Base-by-base conservation (phyloP, 2,113 vertebrate genomes). In the Redunca redunca region DNA sequence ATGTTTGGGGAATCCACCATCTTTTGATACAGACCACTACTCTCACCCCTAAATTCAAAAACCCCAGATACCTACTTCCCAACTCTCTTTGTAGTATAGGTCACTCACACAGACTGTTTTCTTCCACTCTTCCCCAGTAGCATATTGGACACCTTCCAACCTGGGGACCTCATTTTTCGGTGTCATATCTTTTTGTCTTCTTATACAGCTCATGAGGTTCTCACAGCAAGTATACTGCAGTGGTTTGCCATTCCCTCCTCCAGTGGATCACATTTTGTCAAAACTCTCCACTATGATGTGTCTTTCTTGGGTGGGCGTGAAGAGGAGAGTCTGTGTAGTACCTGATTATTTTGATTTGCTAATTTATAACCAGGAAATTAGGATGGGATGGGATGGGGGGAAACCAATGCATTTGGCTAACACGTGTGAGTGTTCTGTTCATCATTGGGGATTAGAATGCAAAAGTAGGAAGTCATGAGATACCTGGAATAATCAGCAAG, bases 231-330 rank as follows among this genome's bases (percentile, higher is more conserved):
- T 67, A 67, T 10, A 19, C 16, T 67, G 16, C 33, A 5, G 64
- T 36, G 64, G 64, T 36, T n/a, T 67, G 64, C 64, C 16, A 19
- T 67, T 19, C 33, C 62, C 62, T 67, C 62, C 7, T 67, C 62
- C 62, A n/a, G 62, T n/a, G 33, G 62, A n/a, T 67, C 30, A 10
- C 62, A n/a, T n/a, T 67, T 10, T 67, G 62, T 67, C 62, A 67
- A 33, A n/a, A 67, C 3, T n/a, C 15, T 19, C 16, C 62, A n/a
- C 62, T 67, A 67, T 67, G 62, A 67, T 0, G 0, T n/a, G 33
- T 67, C 33, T n/a, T 67, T 67, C 62, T 67, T 67, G 33, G 15
- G 62, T 67, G 62, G 16, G 4, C 1, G 0, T 67, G 7, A 10
- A 67, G 16, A 67, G 33, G 16, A 62, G 60, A 25, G 33, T 28